Base-by-base conservation (phyloP, 2,888 invertebrate genomes). In the Metalampra italica region DNA sequence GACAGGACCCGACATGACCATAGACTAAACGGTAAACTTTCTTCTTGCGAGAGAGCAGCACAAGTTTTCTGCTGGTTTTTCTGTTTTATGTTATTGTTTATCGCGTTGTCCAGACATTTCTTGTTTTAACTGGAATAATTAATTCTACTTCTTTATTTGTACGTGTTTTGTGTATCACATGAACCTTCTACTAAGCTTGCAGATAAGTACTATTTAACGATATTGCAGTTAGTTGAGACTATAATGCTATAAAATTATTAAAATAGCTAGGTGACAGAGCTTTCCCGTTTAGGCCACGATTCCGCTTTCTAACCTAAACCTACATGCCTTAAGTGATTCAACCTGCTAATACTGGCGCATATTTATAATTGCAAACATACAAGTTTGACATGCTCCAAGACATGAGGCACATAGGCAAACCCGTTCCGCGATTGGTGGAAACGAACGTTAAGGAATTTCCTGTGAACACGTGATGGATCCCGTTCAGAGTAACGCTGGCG, bases 391-490 rank as follows among this genome's bases (percentile, higher is more conserved):
- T 42, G 42, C 12, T 42, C 42, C 22, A 13, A 7, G 9, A 9
- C 11, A 42, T 30, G 11, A 14, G n/a, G n/a, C n/a, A n/a, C n/a
- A n/a, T 3, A 8, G n/a, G 45, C 41, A 37, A 49, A 45, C 49
- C 29, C 12, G 49, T 46, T 48, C 38, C 38, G 41, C 32, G 36
- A 30, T 15, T 41, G 34, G 43, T 39, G 42, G 41, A 50, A 52
- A 52, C 47, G 45, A 49, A 46, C 43, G 50, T 38, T 38, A 47
- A 47, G 55, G 54, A 51, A 58, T 54, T 58, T 59, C 51, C 53
- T 55, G 43, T 46, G 49, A 60, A 50, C 73, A 72, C 68, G 75
- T 75, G 75, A 71, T 68, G 53, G 64, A 62, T 64, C 61, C 63
- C 59, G 58, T 58, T 61, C 55, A 63, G n/a, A n/a, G 60, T 58